Evolutionary conservation across 2,888 invertebrate genomes (phyloP).

Genomic region (Oeneis ivallda): DNA sequence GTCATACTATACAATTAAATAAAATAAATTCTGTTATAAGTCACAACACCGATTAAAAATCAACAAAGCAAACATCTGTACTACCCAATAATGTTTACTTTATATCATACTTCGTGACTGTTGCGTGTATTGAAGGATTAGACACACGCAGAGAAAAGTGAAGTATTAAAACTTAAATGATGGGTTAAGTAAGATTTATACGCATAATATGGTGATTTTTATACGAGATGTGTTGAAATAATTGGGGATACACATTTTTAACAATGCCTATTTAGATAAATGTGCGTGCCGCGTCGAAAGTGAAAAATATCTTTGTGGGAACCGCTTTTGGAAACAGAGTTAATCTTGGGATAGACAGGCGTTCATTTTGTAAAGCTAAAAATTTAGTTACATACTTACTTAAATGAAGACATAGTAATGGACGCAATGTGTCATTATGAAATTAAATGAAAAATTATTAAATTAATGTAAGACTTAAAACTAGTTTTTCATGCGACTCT

Average conservation of each 20-base stretch:
- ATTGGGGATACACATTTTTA: constrained; percentile 11
- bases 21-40: not conserved
- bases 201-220: constrained; percentile 17
- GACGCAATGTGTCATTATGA: not conserved
- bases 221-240: constrained; percentile 16
- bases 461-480: too few relatives aligned
- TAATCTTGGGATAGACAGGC: constrained; percentile 48
- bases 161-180: constrained; percentile 19
- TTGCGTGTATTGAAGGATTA: constrained; percentile 12
- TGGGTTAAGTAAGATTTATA: constrained; percentile 23
- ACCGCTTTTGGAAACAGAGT: constrained; percentile 67
- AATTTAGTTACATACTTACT: not conserved
- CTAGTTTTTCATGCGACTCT: too few relatives aligned
- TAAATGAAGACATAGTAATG: too few relatives aligned
- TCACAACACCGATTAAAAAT: constrained; percentile 10
- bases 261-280: constrained; percentile 58
- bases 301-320: constrained; percentile 77
- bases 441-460: too few relatives aligned
- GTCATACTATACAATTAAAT: not conserved
- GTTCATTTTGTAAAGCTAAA: constrained; percentile 25
- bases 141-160: not conserved
- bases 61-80: constrained; percentile 12
- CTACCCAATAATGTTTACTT: constrained; percentile 11
- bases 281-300: constrained; percentile 73
- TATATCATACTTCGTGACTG: constrained; percentile 4